Base-by-base conservation (phyloP, 2,113 vertebrate species). In the Motacilla alba region DNA sequence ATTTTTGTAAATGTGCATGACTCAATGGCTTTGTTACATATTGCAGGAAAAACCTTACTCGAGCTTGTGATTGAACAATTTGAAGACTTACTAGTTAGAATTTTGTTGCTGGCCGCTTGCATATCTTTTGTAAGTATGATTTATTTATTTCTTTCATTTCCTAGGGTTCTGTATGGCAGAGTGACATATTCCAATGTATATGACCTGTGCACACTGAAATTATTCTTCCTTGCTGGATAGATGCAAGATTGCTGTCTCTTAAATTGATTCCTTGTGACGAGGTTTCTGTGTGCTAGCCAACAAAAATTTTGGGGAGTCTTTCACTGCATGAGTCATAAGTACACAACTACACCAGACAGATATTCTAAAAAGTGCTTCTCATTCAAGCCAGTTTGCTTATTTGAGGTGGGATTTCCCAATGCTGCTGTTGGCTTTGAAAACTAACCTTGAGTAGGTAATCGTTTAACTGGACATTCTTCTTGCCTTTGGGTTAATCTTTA, bases 51-150 rank as follows among this genome's bases (percentile, higher is more conserved):
- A 97, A 99, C 99, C 91, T 98, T 99, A 98, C 98, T 99, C 94
- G 99, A 99, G 96, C 99, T 99, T 85, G 99, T 99, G 96, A 94
- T 99, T 49, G 99, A 99, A 89, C 99, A 99, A 94, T 99, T 99
- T 98, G 99, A 99, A 98, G 99, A 99, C 95, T 98, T 99, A 92
- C 97, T 99, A 89, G 99, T 99, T 97, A 98, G 99, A 97, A 99
- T 99, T 97, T 98, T 99, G 96, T 98, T 99, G 74, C 97, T 99
- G 98, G 99, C 99, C 84, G 99, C 99, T 13, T 99, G 99, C 96
- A 99, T 99, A 98, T 99, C 99, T 95, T 99, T 99, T 95, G 99
- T 99, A 98, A 99, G 99, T 99, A 98, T 97, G 31, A 56, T n/a
- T 52, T 44, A 3, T 59, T 59, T 22, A 9, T 35, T 47, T 41